Conservation (phyloP, 2,888 invertebrate species). For the Terebella lapidaria region DNA sequence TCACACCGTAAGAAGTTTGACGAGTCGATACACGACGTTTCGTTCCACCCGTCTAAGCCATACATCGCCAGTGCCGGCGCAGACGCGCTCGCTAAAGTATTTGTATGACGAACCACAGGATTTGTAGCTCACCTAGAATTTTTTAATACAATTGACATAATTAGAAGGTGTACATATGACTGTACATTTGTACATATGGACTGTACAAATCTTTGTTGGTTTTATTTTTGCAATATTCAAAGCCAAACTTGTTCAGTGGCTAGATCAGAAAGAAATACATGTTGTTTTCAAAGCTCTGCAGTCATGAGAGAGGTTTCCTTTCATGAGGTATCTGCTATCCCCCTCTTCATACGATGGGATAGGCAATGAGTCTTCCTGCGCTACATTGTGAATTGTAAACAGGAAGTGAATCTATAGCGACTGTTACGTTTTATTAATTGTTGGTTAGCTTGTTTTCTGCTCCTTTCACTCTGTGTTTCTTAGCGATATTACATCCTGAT, state of each 20-base stretch:
- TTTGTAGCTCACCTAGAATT: background rate
- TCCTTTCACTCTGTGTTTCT: too few species aligned
- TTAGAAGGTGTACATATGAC: background rate
- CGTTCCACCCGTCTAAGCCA: conserved; percentile 97
- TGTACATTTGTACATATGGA: background rate
- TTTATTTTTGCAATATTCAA: background rate
- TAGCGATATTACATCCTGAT: too few species aligned
- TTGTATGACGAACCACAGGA: conserved; percentile 55
- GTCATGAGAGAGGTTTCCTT: too few species aligned
- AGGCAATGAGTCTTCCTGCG: too few species aligned
- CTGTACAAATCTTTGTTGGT: too few species aligned
- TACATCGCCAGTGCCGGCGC: conserved; percentile 99
- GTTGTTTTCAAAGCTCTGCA: too few species aligned
- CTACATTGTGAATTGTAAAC: background rate
- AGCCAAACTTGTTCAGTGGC: background rate
- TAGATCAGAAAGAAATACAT: too few species aligned
- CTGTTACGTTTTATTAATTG: too few species aligned
- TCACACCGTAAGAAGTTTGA: conserved; percentile 99
- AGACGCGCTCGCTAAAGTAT: conserved; percentile 97
- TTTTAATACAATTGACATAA: background rate
- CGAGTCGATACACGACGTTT: conserved; percentile 97
- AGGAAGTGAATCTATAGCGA: background rate
- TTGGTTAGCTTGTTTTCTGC: too few species aligned
- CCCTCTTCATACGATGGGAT: too few species aligned
- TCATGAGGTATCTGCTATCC: too few species aligned